phyloP scores from a whole-genome alignment of 2,888 invertebrate species.

The Pheosia gnoma region DNA sequence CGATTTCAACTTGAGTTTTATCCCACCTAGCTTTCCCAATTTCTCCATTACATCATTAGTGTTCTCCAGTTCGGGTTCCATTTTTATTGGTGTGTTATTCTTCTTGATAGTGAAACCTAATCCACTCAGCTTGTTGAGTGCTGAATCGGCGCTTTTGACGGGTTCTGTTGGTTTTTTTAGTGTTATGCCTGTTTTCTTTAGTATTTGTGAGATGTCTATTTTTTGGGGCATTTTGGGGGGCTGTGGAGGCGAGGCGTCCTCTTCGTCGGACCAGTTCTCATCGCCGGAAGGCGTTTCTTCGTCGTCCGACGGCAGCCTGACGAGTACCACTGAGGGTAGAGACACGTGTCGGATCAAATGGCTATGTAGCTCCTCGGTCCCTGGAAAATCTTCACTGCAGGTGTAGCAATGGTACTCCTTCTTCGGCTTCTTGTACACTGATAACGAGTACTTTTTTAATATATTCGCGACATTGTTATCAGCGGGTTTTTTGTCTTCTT shows the following conservation, averaged over 20 bases:
- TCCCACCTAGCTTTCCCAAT: constrained; percentile 73
- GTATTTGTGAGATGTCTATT: constrained; percentile 72
- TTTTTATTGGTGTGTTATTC: constrained; percentile 65
- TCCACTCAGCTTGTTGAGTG: constrained; percentile 73
- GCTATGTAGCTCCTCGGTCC: constrained; percentile 73
- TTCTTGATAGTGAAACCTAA: constrained; percentile 78
- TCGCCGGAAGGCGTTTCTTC: constrained; percentile 72
- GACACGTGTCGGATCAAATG: constrained; percentile 84
- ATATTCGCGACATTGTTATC: constrained; percentile 63
- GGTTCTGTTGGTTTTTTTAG: constrained; percentile 63
- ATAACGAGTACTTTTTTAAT: constrained; percentile 62
- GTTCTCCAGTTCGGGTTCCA: constrained; percentile 57
- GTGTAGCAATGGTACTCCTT: constrained; percentile 76
- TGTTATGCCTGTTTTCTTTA: constrained; percentile 68
- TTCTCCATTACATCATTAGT: constrained; percentile 66
- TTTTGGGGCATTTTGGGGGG: constrained; percentile 64
- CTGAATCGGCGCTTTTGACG: constrained; percentile 55
- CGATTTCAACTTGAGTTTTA: constrained; percentile 76
- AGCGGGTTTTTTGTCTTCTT: constrained; percentile 36
- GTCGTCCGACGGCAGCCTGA: constrained; percentile 81
- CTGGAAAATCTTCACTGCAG: constrained; percentile 77
- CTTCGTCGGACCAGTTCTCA: constrained; percentile 78
- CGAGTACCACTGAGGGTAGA: constrained; percentile 77
- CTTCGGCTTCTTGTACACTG: constrained; percentile 62
- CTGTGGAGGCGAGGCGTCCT: constrained; percentile 56